Conservation (phyloP, 2,888 invertebrate genomes). For the Ectemnius lituratus region DNA sequence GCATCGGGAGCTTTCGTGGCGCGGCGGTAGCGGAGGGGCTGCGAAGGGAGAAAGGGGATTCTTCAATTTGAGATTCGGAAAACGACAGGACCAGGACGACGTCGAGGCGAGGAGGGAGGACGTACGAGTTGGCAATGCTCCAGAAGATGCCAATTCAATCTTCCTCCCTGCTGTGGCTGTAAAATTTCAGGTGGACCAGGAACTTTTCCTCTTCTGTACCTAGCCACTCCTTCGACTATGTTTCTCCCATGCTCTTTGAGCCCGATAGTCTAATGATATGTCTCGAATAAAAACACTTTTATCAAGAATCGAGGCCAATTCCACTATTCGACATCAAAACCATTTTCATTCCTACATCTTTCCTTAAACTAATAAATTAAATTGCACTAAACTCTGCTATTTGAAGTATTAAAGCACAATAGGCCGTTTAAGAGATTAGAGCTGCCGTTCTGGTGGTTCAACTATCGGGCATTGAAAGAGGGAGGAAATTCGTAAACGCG, state of each 20-base stretch:
- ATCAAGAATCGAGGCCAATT: too few relatives aligned
- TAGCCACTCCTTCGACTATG: constrained; percentile 35
- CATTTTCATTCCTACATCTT: too few relatives aligned
- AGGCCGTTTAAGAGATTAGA: too few relatives aligned
- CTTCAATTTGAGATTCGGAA: constrained; percentile 66
- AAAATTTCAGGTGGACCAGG: constrained; percentile 64
- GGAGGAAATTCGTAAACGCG: too few relatives aligned
- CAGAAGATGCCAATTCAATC: constrained; percentile 73
- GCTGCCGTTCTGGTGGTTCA: too few relatives aligned
- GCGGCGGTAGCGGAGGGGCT: not conserved
- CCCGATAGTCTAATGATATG: constrained; percentile 21
- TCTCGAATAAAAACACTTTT: not conserved
- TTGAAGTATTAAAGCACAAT: too few relatives aligned
- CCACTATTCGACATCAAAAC: too few relatives aligned
- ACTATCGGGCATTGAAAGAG: too few relatives aligned
- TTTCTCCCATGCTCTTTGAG: constrained; percentile 38
- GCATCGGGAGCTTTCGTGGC: constrained; percentile 33
- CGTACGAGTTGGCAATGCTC: constrained; percentile 67
- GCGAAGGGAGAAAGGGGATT: constrained; percentile 46
- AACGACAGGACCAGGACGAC: constrained; percentile 52
- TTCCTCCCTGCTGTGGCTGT: constrained; percentile 60
- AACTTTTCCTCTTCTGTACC: constrained; percentile 57
- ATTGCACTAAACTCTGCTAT: too few relatives aligned
- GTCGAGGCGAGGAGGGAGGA: constrained; percentile 34
- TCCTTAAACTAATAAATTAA: too few relatives aligned